Conservation (phyloP, 2,113 vertebrate genomes). For the Scomber japonicus region DNA sequence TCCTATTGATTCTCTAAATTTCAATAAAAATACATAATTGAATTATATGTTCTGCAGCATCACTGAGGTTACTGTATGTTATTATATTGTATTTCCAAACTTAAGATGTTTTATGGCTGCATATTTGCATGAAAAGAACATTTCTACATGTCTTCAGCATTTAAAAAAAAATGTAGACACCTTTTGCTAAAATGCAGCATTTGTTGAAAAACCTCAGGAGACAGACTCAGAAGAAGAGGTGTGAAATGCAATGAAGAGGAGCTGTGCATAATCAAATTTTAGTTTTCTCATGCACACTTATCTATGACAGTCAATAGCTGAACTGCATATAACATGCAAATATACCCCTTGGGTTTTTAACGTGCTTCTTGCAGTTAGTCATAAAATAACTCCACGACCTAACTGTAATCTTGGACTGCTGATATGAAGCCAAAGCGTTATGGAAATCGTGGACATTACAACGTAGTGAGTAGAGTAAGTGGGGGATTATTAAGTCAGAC, state of each 20-base stretch:
- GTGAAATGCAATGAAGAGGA: neutral
- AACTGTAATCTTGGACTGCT: neutral
- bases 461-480: neutral
- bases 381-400: slow-evolving; percentile 1
- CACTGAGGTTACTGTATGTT: neutral
- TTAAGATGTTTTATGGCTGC: neutral
- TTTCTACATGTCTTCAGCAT: neutral
- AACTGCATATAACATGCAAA: neutral
- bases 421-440: slow-evolving; percentile 1
- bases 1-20: neutral
- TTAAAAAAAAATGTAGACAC: neutral
- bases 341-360: neutral
- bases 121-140: neutral
- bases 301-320: neutral
- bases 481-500: neutral
- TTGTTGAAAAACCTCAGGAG: neutral
- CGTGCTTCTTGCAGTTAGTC: neutral
- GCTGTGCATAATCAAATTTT: neutral
- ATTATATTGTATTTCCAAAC: neutral
- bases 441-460: slow-evolving; percentile 3
- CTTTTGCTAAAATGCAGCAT: neutral
- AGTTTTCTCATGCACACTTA: neutral
- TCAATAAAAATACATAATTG: neutral
- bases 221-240: too few relatives aligned
- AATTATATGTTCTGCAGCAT: neutral